Percentiles rank a stretch among this genome's conserved stretches.
Conservation (phyloP, 2,113 vertebrate species). For the Hylia prasina region DNA sequence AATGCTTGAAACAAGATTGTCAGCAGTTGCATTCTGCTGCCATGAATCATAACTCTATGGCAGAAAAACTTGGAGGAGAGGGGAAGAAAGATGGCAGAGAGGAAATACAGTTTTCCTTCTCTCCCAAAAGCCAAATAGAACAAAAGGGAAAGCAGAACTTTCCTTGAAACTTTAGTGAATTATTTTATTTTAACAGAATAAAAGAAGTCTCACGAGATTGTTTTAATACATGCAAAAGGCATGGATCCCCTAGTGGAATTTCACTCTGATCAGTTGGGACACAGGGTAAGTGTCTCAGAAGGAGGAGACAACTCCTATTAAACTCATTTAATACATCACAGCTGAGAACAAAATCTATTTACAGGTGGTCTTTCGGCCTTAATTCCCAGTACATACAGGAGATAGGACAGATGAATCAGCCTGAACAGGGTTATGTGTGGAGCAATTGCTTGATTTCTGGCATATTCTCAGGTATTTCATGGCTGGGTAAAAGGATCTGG, state of each 20-base stretch:
- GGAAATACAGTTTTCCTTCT: background rate
- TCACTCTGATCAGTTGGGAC: background rate
- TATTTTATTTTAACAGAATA: background rate
- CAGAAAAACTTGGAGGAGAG: background rate
- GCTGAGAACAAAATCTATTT: background rate
- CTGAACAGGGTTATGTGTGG: background rate
- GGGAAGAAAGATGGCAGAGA: background rate
- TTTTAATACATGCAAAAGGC: background rate
- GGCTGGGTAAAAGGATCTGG: background rate
- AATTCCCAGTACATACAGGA: background rate
- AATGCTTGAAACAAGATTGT: background rate
- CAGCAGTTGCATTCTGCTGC: background rate
- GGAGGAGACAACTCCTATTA: background rate
- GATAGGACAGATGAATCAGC: background rate
- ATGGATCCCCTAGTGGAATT: background rate
- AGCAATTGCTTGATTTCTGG: background rate
- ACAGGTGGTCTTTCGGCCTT: background rate
- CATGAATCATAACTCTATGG: no score
- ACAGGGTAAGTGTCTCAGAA: background rate
- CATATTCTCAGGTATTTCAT: background rate
- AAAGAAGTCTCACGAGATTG: background rate
- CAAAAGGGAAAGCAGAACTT: background rate
- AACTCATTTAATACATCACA: background rate
- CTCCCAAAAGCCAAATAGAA: background rate
- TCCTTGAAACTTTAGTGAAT: background rate